Conservation (phyloP, 2,113 vertebrate species). For the Gasterosteus aculeatus region DNA sequence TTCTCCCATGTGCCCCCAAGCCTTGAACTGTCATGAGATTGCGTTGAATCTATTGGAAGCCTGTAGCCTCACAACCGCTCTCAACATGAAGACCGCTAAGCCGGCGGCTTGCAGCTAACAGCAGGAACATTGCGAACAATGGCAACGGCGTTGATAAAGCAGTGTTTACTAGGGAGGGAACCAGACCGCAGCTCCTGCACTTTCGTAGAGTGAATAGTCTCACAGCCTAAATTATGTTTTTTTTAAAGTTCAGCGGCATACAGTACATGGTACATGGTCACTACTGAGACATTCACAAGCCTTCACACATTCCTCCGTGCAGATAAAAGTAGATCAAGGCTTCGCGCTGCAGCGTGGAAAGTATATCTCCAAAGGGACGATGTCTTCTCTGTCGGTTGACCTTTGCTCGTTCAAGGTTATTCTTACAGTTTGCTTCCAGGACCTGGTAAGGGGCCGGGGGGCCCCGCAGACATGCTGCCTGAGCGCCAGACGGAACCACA, state of each 20-base stretch:
- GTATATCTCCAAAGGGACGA: slow-evolving; percentile 20
- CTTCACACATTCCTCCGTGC: slow-evolving; percentile 16
- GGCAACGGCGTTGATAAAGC: not conserved
- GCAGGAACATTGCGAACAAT: not conserved
- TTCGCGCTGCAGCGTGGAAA: slow-evolving; percentile 24
- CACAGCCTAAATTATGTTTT: not conserved
- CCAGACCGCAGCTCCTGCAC: not conserved
- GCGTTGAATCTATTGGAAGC: not conserved
- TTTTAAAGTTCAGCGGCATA: not conserved
- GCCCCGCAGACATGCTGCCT: slow-evolving; percentile 34
- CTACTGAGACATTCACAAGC: slow-evolving; percentile 6
- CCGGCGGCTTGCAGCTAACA: not conserved
- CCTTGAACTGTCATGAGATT: not conserved
- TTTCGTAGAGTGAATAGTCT: not conserved
- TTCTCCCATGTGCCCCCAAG: not conserved
- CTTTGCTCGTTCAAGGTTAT: slow-evolving; percentile 51
- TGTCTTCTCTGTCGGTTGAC: slow-evolving; percentile 36
- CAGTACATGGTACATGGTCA: not conserved
- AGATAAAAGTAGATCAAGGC: slow-evolving; percentile 35
- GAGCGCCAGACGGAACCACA: slow-evolving; percentile 54
- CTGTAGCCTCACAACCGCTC: not conserved
- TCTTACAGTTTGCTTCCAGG: slow-evolving; percentile 28
- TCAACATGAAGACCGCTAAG: not conserved
- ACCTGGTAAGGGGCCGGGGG: slow-evolving; percentile 35
- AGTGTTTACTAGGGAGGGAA: not conserved